Evolutionary conservation across 2,888 invertebrate species (phyloP).

Genomic region (Apocheima hispidaria): DNA sequence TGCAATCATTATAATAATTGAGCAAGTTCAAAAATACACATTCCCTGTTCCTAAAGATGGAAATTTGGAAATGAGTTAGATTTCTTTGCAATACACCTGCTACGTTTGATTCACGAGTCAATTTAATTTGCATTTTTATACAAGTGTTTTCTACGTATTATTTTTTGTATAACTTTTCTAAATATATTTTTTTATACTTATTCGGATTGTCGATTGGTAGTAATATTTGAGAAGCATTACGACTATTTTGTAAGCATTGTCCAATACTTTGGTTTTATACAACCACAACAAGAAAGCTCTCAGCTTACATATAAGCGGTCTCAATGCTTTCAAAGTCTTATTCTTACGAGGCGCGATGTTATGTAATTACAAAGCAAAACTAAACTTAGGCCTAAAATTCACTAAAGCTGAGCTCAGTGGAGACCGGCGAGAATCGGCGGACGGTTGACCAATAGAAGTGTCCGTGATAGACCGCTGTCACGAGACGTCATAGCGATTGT

Average conservation of each 20-base stretch:
- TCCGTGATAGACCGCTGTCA: background rate
- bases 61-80: background rate
- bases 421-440: too few species aligned
- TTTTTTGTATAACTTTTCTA: background rate
- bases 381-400: conserved; percentile 37
- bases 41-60: background rate
- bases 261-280: background rate
- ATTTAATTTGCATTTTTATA: background rate
- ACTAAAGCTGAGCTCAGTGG: background rate
- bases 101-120: background rate
- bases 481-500: background rate
- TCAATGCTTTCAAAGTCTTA: conserved; percentile 24
- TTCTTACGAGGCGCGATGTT: conserved; percentile 14
- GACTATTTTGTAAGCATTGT: conserved; percentile 12
- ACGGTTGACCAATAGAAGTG: background rate
- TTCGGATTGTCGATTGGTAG: background rate
- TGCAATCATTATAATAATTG: too few species aligned
- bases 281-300: conserved; percentile 9
- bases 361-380: conserved; percentile 51
- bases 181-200: background rate
- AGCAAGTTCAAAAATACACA: too few species aligned
- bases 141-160: background rate
- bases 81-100: background rate
- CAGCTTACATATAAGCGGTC: conserved; percentile 26
- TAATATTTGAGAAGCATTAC: conserved; percentile 9